Conservation (phyloP, 2,888 invertebrate species). For the Chymomyza fuscimana region DNA sequence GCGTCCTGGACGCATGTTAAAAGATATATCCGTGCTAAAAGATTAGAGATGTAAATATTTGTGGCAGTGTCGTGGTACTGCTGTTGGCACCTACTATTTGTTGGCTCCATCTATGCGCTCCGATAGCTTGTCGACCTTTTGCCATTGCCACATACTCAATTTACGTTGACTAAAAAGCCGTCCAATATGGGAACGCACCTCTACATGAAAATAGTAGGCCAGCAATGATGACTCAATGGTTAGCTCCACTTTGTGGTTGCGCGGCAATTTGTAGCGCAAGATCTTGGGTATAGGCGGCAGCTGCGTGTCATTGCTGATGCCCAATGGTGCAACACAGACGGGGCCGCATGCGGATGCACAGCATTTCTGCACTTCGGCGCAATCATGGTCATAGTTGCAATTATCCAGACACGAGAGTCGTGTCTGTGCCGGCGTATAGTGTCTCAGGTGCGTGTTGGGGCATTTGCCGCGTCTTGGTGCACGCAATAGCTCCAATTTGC, state of each 20-base stretch:
- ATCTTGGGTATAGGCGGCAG: constrained; percentile 84
- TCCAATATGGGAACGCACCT: constrained; percentile 86
- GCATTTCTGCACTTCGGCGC: constrained; percentile 85
- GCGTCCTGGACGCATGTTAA: constrained; percentile 82
- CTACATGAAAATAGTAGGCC: constrained; percentile 80
- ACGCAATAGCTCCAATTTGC: constrained; percentile 69
- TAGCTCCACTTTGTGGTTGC: constrained; percentile 83
- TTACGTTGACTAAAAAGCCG: constrained; percentile 84
- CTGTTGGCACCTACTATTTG: constrained; percentile 51
- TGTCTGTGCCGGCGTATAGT: constrained; percentile 53
- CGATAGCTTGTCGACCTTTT: constrained; percentile 73
- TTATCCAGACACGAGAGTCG: constrained; percentile 74
- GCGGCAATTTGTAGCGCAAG: constrained; percentile 80
- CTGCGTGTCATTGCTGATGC: constrained; percentile 80
- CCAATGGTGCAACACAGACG: constrained; percentile 84
- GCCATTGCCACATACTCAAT: constrained; percentile 84
- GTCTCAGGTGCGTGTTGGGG: constrained; percentile 53
- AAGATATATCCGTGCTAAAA: constrained; percentile 74
- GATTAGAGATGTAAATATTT: constrained; percentile 1
- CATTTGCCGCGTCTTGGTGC: constrained; percentile 74
- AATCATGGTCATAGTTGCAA: constrained; percentile 83
- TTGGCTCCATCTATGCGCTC: constrained; percentile 66
- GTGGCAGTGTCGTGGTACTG: not conserved
- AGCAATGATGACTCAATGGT: constrained; percentile 74
- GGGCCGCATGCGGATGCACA: constrained; percentile 85